Base-by-base conservation (phyloP, 1,140 invertebrate genomes). In the Ruditapes philippinarum region DNA sequence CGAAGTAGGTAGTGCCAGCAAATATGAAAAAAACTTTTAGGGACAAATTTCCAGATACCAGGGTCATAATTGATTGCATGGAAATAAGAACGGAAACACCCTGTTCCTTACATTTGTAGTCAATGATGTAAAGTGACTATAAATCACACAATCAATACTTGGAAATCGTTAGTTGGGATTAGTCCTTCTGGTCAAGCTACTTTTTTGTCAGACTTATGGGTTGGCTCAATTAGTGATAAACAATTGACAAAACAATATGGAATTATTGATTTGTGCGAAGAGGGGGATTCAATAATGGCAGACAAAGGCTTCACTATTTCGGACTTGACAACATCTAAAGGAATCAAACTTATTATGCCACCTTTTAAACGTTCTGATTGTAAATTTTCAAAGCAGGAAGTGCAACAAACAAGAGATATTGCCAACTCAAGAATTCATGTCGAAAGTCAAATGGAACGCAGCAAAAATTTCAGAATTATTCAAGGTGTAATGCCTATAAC, bases 31-130 rank as follows among this genome's bases (percentile, higher is more conserved):
- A 57, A 28, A 17, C 5, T 14, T 80, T 80, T 31, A 25, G 25
- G 3, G 3, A 36, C 1, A 80, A 80, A 31, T 80, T 14, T 57
- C 76, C 76, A 25, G 31, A 80, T 2, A 14, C 7, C 31, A 25
- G 86, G 28, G 80, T 89, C 11, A 89, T 89, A 25, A 45, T 90
- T 42, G 86, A 91, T 38, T 93, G 92, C 57, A 90, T 86, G 14
- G 91, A 92, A 83, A 78, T 93, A 1, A 49, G 42, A 22, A 91
- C 80, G 14, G 42, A 89, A 78, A 91, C 81, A 25, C 82, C 90
- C 4, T 38, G 51, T n/a, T 89, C 90, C 0, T 33, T 89, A 33
- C 25, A 33, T 14, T 45, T 88, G 12, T 87, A 88, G 38, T 76
- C 65, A 19, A 9, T 68, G 0, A 49, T 87, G 28, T 90, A 91